phyloP scores from a whole-genome alignment of 2,113 vertebrate genomes.

The Campylomormyrus numenius region DNA sequence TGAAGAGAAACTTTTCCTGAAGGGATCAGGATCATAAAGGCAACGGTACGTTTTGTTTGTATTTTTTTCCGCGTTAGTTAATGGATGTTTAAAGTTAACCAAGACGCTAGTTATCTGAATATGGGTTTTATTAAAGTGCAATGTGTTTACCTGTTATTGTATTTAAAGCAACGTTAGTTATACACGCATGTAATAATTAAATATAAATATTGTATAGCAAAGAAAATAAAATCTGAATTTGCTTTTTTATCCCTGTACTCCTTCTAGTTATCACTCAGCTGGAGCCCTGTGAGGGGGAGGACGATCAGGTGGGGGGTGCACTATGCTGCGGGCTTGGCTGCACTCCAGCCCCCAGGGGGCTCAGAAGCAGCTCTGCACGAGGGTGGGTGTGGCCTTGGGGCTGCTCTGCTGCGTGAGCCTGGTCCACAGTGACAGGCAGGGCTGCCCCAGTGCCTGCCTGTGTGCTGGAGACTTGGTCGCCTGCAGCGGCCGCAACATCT shows the following conservation, averaged over 20 bases:
- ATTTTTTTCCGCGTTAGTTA: neutral
- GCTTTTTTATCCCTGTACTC: neutral
- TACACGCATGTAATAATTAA: neutral
- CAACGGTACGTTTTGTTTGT: neutral
- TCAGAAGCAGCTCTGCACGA: too few species aligned
- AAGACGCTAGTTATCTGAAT: neutral
- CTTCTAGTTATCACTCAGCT: neutral
- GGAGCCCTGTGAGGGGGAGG: neutral
- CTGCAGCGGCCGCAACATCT: slow-evolving; percentile 70
- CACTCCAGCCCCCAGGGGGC: neutral
- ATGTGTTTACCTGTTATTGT: neutral
- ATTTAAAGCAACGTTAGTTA: neutral
- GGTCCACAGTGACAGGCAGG: slow-evolving; percentile 19
- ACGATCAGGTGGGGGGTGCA: neutral
- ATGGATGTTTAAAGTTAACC: neutral
- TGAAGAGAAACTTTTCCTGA: neutral
- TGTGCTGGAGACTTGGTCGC: slow-evolving; percentile 75
- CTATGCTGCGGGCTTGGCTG: neutral
- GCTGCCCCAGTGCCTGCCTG: slow-evolving; percentile 68
- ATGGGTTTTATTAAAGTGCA: neutral
- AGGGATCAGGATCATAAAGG: neutral
- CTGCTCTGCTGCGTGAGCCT: slow-evolving; percentile 1
- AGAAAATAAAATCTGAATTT: neutral
- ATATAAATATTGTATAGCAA: neutral
- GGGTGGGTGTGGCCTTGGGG: neutral